These are phyloP conservation scores for Aradophagus sp. DNA, from an alignment of 1,140 invertebrate species.

Conservation along the genomic window DNA sequence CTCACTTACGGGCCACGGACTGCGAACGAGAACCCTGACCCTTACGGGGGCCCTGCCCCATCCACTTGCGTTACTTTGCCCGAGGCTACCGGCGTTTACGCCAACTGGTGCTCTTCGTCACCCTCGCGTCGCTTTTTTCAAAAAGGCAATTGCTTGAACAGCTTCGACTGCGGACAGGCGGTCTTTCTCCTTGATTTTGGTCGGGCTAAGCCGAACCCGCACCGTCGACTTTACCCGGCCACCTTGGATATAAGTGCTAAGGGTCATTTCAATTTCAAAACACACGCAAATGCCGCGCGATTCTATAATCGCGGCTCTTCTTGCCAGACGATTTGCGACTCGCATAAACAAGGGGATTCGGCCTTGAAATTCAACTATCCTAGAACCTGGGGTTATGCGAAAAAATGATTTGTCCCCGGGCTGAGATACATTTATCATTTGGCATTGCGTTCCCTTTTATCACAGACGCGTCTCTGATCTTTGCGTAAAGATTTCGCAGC, in stretches of 20 bases:
- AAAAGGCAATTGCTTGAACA: constrained; percentile 57
- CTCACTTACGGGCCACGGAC: constrained; percentile 65
- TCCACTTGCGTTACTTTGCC: constrained; percentile 40
- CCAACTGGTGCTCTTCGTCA: constrained; percentile 58
- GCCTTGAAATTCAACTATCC: too few species aligned
- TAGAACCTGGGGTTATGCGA: too few species aligned
- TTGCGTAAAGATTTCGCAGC: constrained; percentile 17
- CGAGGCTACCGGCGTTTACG: constrained; percentile 53
- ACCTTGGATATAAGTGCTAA: constrained; percentile 32
- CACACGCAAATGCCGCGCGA: constrained; percentile 2
- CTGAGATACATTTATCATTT: constrained; percentile 22
- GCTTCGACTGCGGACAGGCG: constrained; percentile 50
- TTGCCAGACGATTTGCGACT: constrained; percentile 2
- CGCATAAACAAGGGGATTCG: constrained; percentile 1
- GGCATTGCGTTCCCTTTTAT: constrained; percentile 4
- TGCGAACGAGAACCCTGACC: constrained; percentile 42
- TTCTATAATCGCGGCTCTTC: too few species aligned
- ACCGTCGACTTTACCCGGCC: constrained; percentile 19
- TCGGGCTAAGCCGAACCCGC: constrained; percentile 15
- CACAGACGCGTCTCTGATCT: constrained; percentile 22
- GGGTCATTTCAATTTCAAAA: constrained; percentile 59
- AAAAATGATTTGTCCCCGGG: background rate
- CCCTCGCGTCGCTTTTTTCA: constrained; percentile 41
- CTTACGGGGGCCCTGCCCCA: constrained; percentile 17
- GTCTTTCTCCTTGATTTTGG: constrained; percentile 35